Base-by-base conservation (phyloP, 2,888 invertebrate genomes). In the Dugesia japonica region DNA sequence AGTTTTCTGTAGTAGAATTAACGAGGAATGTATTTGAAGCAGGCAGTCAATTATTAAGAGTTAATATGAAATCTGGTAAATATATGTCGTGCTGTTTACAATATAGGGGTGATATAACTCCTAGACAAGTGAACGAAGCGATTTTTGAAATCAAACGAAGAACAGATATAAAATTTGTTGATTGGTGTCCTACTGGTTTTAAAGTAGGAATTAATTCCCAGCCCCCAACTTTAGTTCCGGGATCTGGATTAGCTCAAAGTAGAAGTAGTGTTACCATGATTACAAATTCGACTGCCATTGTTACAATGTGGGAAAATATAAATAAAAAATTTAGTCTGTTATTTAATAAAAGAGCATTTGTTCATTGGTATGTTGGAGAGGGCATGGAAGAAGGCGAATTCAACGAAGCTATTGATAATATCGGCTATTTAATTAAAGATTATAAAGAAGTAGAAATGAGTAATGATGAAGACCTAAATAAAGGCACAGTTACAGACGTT, bases 111-210 rank as follows among this genome's bases (percentile, higher is more conserved):
- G 80, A 80, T 76, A 80, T 80, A 0, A 78, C 79, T 15, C 81
- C 81, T 72, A 81, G 81, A 78, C 81, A 81, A 76, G 81, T 81
- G 79, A 81, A 82, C 79, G 81, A 82, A 26, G 81, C 83, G 78
- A 82, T 83, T 71, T 81, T 82, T 27, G 90, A 91, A 83, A 93
- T 94, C 87, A 94, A 94, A 87, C 92, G 92, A 81, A 93, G 92
- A 88, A 89, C 88, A 79, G 85, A 87, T 13, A 89, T 91, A 79
- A 87, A 87, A 81, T 92, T 92, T 82, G 91, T 91, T 0, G 88
- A 89, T 79, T 91, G 91, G 91, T 89, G 89, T 80, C 90, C 90
- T 0, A 89, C 90, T 0, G 90, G 90, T 79, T 91, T 91, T 82
- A 90, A 91, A 87, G 80, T 81, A 31, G 81, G 81, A 75, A 81